Conservation (phyloP, 2,888 invertebrate species). For the Brachypalpus laphriformis region DNA sequence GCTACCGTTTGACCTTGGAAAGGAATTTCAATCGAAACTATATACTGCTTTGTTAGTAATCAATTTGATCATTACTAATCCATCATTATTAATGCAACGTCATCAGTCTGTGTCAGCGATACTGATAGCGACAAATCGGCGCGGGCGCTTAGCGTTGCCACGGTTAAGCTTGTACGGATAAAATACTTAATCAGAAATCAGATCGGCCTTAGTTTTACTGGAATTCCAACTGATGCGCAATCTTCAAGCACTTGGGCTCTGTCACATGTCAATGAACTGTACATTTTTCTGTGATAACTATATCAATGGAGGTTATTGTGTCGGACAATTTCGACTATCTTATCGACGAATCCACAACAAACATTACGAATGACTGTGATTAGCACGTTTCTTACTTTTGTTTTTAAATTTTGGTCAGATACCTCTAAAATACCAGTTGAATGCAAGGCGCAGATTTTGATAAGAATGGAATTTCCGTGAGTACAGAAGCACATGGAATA, state of each 20-base stretch:
- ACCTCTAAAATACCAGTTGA: no score
- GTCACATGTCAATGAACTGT: conserved; percentile 3
- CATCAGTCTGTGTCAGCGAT: neutral
- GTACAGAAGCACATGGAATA: no score
- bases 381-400: no score
- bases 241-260: neutral
- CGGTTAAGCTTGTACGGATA: neutral
- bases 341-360: neutral
- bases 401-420: no score
- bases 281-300: neutral
- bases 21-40: neutral
- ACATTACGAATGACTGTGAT: no score
- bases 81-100: neutral
- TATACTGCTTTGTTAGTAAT: neutral
- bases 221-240: neutral
- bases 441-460: no score
- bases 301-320: neutral
- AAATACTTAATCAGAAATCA: neutral
- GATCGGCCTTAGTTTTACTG: neutral
- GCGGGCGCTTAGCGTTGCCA: neutral
- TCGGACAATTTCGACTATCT: neutral
- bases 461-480: no score
- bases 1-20: no score
- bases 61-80: neutral
- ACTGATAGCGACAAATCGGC: neutral